phyloP scores from a whole-genome alignment of 2,888 invertebrate species.

The Melieria omissa region DNA sequence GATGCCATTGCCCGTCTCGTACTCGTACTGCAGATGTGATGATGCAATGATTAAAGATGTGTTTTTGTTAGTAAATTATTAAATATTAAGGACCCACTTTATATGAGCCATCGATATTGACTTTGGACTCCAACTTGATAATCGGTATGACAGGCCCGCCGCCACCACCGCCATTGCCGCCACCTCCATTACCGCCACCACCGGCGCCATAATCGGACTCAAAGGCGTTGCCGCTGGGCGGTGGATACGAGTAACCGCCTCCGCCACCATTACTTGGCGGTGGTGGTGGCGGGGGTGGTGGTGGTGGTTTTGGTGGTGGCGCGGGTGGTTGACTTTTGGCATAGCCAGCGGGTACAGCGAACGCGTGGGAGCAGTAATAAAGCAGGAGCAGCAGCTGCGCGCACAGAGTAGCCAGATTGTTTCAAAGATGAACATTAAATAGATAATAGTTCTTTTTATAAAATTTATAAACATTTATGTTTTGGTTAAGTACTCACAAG shows the following conservation, averaged over 20 bases:
- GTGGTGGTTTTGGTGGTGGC: slow-evolving; percentile 40
- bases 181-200: slow-evolving; percentile 42
- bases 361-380: neutral
- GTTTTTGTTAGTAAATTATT: neutral
- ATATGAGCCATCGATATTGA: slow-evolving; percentile 63
- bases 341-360: slow-evolving; percentile 55
- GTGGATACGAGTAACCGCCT: slow-evolving; percentile 50
- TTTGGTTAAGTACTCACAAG: neutral
- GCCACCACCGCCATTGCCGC: slow-evolving; percentile 44
- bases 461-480: neutral
- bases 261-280: slow-evolving; percentile 29
- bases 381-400: too few species aligned
- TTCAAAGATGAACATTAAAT: neutral
- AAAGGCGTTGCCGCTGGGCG: slow-evolving; percentile 43
- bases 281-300: slow-evolving; percentile 21
- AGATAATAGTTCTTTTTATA: too few species aligned
- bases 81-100: slow-evolving; percentile 49
- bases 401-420: neutral
- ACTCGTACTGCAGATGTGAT: slow-evolving; percentile 70
- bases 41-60: neutral
- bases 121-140: slow-evolving; percentile 60
- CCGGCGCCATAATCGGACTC: slow-evolving; percentile 42
- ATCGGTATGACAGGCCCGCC: slow-evolving; percentile 60
- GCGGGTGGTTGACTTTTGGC: slow-evolving; percentile 45
- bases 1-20: slow-evolving; percentile 81